Percentiles rank a stretch among this genome's conserved stretches.
Conservation (phyloP, 2,797 vertebrate genomes). For the Aldrovandia affinis region DNA sequence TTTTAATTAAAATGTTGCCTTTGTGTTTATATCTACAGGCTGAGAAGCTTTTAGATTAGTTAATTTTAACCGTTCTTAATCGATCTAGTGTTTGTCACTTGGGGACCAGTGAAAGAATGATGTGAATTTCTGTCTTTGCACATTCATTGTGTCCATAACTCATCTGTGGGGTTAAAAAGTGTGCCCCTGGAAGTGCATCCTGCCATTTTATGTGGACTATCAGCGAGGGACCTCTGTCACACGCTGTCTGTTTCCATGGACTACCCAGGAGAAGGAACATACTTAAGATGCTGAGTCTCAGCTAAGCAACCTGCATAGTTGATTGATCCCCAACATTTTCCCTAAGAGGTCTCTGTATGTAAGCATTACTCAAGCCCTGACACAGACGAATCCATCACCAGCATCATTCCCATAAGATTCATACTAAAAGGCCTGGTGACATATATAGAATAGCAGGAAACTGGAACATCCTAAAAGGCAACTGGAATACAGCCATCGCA, state of each 20-base stretch:
- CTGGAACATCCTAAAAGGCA: slow-evolving; percentile 62
- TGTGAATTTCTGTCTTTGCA: slow-evolving; percentile 65
- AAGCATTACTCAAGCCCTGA: slow-evolving; percentile 37
- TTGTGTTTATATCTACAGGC: not conserved
- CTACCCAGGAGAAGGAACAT: slow-evolving; percentile 39
- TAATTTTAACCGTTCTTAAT: not conserved
- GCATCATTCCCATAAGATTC: slow-evolving; percentile 56
- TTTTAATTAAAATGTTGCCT: not conserved
- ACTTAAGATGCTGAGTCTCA: slow-evolving; percentile 34
- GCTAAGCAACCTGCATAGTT: slow-evolving; percentile 42
- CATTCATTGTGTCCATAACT: slow-evolving; percentile 65
- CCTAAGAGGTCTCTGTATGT: slow-evolving; percentile 44
- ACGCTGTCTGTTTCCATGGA: slow-evolving; percentile 63
- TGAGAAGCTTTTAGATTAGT: too few species aligned
- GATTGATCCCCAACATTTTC: slow-evolving; percentile 52
- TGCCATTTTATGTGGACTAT: slow-evolving; percentile 66
- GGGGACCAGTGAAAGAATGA: slow-evolving; percentile 41
- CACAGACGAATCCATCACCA: slow-evolving; percentile 64
- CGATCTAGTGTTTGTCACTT: too few species aligned
- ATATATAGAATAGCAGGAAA: slow-evolving; percentile 72
- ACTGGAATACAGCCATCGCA: slow-evolving; percentile 57
- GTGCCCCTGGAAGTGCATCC: slow-evolving; percentile 72
- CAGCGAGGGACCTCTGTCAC: slow-evolving; percentile 53
- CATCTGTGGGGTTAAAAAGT: slow-evolving; percentile 53
- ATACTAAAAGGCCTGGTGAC: slow-evolving; percentile 60